Conservation (phyloP, 1,140 invertebrate genomes). For the Archegozetes longisetosus region DNA sequence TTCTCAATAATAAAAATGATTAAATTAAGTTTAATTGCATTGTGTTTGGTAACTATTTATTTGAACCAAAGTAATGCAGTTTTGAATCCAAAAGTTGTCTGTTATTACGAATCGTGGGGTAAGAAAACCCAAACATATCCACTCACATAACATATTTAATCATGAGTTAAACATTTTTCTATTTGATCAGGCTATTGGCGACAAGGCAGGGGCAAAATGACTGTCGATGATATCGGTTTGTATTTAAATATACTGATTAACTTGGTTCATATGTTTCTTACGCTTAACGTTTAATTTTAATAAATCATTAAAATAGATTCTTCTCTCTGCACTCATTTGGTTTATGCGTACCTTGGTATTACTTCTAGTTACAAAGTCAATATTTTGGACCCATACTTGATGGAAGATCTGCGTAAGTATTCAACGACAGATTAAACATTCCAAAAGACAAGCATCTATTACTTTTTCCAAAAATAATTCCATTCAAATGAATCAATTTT, state of each 20-base stretch:
- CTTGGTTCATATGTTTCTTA: background rate
- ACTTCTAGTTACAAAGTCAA: background rate
- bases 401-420: constrained; percentile 11
- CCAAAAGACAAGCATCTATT: too few relatives aligned
- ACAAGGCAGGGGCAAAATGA: constrained; percentile 6
- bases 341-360: constrained; percentile 7
- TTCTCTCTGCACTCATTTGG: constrained; percentile 6
- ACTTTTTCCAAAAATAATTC: background rate
- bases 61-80: constrained; percentile 43
- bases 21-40: too few relatives aligned
- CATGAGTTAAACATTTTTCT: background rate
- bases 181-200: background rate
- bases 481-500: background rate
- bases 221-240: constrained; percentile 8
- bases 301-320: background rate
- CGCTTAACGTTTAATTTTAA: background rate
- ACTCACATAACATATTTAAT: background rate
- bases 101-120: constrained; percentile 11
- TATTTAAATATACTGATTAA: background rate
- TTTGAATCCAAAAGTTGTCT: constrained; percentile 6
- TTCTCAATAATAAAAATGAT: too few relatives aligned
- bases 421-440: too few relatives aligned
- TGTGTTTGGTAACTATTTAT: too few relatives aligned
- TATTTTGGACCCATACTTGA: constrained; percentile 4
- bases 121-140: background rate